Base-by-base conservation (phyloP, 2,888 invertebrate genomes). In the Dicyrtomina minuta region DNA sequence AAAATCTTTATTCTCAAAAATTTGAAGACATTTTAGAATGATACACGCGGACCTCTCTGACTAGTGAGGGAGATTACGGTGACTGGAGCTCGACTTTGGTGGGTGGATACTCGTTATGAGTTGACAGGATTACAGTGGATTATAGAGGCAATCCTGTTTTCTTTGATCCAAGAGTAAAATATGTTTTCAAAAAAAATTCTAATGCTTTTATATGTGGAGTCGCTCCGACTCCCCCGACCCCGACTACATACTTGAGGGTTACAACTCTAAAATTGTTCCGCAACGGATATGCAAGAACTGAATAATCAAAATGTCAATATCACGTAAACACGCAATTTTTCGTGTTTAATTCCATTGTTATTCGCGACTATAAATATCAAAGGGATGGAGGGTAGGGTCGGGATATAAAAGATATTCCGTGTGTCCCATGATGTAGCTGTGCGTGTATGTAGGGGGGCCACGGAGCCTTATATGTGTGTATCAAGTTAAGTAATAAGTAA, bases 281-380 rank as follows among this genome's bases (percentile, higher is more conserved):
- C 49, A 49, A 22, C 17, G 49, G n/a, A 49, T 3, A 5, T 17
- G 22, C 17, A 49, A 49, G 22, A 33, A 33, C 33, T 33, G 55
- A 55, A 60, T 43, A 44, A 12, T 43, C 43, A 15, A 43, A 60
- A 60, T 24, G 26, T 22, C 44, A 44, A 60, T 60, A 60, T 44
- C 44, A 15, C 44, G 44, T 15, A 44, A 60, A 44, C 60, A 60
- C 60, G 60, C 60, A 60, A 60, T 43, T 60, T 44, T 44, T 60
- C 60, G 60, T 60, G 60, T 60, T 60, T 53, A 53, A 24, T 60
- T 24, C 41, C 17, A 59, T 41, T 59, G 10, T 59, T 60, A 60
- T 60, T 60, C 44, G 44, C 22, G 15, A 60, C 44, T 44, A 60
- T 44, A 41, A 44, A 22, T 44, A 43, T 26, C 22, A 53, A 13